Evolutionary conservation across 1,140 invertebrate genomes (phyloP), one percentile per base, ranked within the genome.

Genomic region (Ptiloglossa arizonensis): DNA sequence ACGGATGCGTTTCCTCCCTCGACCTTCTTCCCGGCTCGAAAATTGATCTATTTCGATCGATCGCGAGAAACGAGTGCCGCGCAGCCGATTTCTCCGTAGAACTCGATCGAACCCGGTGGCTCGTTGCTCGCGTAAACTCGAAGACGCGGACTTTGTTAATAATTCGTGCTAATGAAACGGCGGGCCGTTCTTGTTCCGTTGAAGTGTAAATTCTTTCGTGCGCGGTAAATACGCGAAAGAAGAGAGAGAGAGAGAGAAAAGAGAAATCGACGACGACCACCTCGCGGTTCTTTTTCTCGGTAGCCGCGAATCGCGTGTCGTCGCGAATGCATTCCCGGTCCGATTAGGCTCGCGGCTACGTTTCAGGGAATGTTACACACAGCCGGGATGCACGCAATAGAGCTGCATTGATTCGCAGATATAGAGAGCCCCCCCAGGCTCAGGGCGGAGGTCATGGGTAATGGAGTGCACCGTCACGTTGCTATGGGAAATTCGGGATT

Each of bases 321-420:
- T 46, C 22, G 41, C 15, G 62, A 35, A 52, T 38, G 11, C 52
- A 85, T 86, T 87, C 82, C 41, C 63, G 72, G 64, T 82, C 19
- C 74, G 84, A 87, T 89, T 83, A 79, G 75, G 60, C 72, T 75
- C 50, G 66, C 44, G 79, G 54, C 48, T 60, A 69, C 62, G 52
- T 84, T 84, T 84, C 62, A 71, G 76, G 35, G 66, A 63, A 67
- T 60, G 68, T 35, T 60, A 57, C 27, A 35, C 35, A 2, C 19
- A 54, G 27, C 85, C 76, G 85, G 86, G 86, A 87, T 87, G 82
- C 85, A 86, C 72, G 82, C 82, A 70, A 85, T 83, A 77, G 81
- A 87, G 86, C 86, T 87, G 82, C 86, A 86, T 87, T 87, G 86
- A 87, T 87, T 87, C 79, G 75, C 79, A 82, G 81, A 87, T 84